These are phyloP conservation scores for Nemopilema nomurai DNA, from an alignment of 30 jellyfish, hydroid and myxozoan genomes.

Conservation along the genomic window DNA sequence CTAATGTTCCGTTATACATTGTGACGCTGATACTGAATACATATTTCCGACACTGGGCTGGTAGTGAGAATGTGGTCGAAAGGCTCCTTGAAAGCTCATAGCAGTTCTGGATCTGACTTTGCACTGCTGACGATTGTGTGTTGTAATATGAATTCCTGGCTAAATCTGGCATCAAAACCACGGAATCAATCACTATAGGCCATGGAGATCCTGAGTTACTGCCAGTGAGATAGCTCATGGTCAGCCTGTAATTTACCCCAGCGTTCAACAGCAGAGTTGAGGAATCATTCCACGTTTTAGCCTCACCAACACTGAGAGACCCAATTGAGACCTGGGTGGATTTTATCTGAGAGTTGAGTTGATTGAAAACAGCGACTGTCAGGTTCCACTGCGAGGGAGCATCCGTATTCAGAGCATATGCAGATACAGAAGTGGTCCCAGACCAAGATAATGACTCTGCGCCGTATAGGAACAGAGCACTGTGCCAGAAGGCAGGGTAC, in stretches of 20 bases:
- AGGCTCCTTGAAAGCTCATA: slow-evolving; percentile 42
- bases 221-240: slow-evolving; percentile 52
- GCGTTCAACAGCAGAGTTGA: slow-evolving; percentile 29
- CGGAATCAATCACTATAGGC: slow-evolving; percentile 89
- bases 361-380: slow-evolving; percentile 3
- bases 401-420: slow-evolving; percentile 53
- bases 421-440: slow-evolving; percentile 44
- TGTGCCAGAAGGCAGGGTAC: slow-evolving; percentile 76
- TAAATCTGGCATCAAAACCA: slow-evolving; percentile 74
- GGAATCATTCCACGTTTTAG: slow-evolving; percentile 55
- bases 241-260: slow-evolving; percentile 58
- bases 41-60: slow-evolving; percentile 66
- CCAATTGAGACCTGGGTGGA: slow-evolving; percentile 41
- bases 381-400: slow-evolving; percentile 76
- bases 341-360: slow-evolving; percentile 10
- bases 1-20: slow-evolving; percentile 78
- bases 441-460: slow-evolving; percentile 83
- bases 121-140: slow-evolving; percentile 25
- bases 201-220: slow-evolving; percentile 78
- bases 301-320: slow-evolving; percentile 73
- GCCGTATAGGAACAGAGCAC: slow-evolving; percentile 66
- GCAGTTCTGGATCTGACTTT: slow-evolving; percentile 65
- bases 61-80: slow-evolving; percentile 42
- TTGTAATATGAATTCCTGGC: slow-evolving; percentile 44
- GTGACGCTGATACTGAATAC: slow-evolving; percentile 67